Evolutionary conservation across 2,797 vertebrate genomes (phyloP), one percentile per base, ranked within the genome.

Genomic region (Sebastes hopkinsi): DNA sequence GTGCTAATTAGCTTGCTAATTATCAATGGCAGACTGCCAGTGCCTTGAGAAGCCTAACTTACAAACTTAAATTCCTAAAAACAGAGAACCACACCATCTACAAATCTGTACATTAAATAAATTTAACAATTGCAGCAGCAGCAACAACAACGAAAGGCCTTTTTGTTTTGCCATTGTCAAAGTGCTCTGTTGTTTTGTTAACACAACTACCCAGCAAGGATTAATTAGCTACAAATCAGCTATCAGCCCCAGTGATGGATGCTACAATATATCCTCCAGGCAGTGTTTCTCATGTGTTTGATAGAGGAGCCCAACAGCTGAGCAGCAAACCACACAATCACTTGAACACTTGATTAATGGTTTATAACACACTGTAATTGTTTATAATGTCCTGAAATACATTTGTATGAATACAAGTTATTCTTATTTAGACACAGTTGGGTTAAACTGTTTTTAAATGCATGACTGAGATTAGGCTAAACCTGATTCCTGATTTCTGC

Each of bases 221-320:
- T n/a, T 77, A 82, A 82, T 82, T 77, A 72, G 68, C 42, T 60
- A 6, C 55, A 60, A 76, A 67, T 72, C 60, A 72, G 68, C 54
- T n/a, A 22, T 54, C 52, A 38, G 56, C 25, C 58, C 2, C 56
- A 14, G 67, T 76, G 73, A 81, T 71, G 56, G 74, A 77, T 82
- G 68, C 56, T 60, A 67, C 74, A 67, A 22, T 72, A 54, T 55
- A 23, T 72, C 60, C 73, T 67, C 14, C 42, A 67, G 42, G 55
- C 42, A 60, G 25, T n/a, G 38, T 72, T 71, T 8, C 16, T 25
- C 25, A 29, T 61, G 67, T 38, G 25, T 69, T 55, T 80, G 30
- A 56, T 25, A 7, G 29, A 56, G 25, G 67, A 75, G 72, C 11
- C 22, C 23, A 14, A 38, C 58, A 42, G 78, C 78, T 14, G 20